phyloP scores from a whole-genome alignment of 2,113 vertebrate species.

The Grantiella picta region DNA sequence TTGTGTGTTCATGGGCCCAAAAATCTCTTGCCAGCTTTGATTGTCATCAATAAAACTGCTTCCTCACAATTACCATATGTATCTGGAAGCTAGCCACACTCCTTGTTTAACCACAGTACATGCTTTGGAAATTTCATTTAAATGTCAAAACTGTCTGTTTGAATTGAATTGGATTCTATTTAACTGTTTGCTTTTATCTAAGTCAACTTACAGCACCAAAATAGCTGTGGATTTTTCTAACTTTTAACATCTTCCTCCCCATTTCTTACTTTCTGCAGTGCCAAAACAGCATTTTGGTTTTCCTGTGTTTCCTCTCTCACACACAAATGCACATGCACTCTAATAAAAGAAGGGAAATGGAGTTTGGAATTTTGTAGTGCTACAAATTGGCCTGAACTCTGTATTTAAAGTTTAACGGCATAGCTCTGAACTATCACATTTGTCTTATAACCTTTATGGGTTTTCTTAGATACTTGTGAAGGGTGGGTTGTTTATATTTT shows the following conservation, averaged over 20 bases:
- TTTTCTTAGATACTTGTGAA: background rate
- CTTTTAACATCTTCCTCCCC: conserved; percentile 18
- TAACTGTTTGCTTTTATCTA: conserved; percentile 41
- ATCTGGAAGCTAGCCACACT: conserved; percentile 44
- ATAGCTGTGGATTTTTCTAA: background rate
- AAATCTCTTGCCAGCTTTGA: conserved; percentile 33
- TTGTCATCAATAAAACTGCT: conserved; percentile 42
- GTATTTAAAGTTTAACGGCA: background rate
- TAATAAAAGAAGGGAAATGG: background rate
- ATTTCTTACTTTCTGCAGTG: background rate
- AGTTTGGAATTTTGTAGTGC: background rate
- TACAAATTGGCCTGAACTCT: background rate
- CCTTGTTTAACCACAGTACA: conserved; percentile 28
- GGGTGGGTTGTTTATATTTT: background rate
- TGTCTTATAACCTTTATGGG: background rate
- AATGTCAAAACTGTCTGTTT: conserved; percentile 45
- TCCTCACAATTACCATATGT: conserved; percentile 27
- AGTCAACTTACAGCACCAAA: conserved; percentile 28
- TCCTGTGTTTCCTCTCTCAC: background rate
- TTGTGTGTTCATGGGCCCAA: background rate
- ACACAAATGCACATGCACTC: fast-evolving
- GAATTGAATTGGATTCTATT: conserved; percentile 16
- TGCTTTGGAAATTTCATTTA: conserved; percentile 47
- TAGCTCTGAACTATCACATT: background rate
- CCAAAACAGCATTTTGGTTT: background rate